Evolutionary conservation across 2,113 vertebrate genomes (phyloP).

Genomic region (Cranoglanis bouderius): DNA sequence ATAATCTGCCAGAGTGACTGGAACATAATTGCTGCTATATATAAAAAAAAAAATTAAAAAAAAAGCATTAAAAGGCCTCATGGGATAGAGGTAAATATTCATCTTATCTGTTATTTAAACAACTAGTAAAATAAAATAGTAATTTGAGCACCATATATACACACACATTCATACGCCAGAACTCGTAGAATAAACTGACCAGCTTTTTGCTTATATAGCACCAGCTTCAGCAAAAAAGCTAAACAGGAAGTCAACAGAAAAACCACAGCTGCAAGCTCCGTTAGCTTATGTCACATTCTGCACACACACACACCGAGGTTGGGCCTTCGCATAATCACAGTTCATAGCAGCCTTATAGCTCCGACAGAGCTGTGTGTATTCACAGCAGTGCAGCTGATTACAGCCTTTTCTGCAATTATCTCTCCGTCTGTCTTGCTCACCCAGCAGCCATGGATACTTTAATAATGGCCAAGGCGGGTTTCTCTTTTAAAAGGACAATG

Average conservation of each 20-base stretch:
- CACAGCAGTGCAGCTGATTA: conserved; percentile 16
- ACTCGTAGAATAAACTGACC: neutral
- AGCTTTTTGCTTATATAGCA: neutral
- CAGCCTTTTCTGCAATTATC: conserved; percentile 38
- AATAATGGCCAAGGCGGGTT: conserved; percentile 12
- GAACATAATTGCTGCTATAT: neutral
- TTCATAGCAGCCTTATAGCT: neutral
- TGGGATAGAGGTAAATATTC: neutral
- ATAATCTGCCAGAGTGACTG: conserved; percentile 28
- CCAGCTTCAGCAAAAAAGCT: neutral
- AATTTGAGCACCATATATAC: neutral
- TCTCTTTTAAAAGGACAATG: neutral
- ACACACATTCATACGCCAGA: no score
- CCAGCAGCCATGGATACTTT: conserved; percentile 37
- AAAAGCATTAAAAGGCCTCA: neutral
- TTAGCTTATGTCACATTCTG: neutral
- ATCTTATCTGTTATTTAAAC: neutral
- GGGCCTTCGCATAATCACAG: conserved; percentile 1
- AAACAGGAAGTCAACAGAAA: conserved; percentile 17
- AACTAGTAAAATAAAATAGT: neutral
- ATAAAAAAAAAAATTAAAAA: neutral
- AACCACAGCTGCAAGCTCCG: conserved; percentile 22
- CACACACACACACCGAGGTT: neutral
- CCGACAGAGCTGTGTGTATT: conserved; percentile 18
- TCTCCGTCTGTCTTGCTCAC: conserved; percentile 9